A percentile compares a stretch with the other conserved stretches of the same genome.
phyloP scores from a whole-genome alignment of 1,140 invertebrate species.

The Zaprionus kolodkinae region DNA sequence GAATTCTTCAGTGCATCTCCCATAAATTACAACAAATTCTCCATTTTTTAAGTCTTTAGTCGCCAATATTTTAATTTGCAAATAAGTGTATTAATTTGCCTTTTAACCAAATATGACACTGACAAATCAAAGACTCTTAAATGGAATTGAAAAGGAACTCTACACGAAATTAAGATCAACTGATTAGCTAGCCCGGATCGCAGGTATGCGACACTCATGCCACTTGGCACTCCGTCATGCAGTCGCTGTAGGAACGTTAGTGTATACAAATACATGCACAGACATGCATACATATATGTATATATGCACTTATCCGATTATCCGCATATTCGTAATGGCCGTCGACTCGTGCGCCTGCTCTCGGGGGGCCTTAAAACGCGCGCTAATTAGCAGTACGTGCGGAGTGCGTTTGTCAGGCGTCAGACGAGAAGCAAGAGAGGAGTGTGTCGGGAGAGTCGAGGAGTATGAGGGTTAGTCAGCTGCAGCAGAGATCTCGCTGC shows the following conservation, averaged over 20 bases:
- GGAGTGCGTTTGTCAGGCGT: conserved; percentile 73
- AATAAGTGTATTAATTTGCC: not conserved
- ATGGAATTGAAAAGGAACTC: conserved; percentile 1
- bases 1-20: no score
- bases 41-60: no score
- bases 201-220: conserved; percentile 19
- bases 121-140: conserved; percentile 1
- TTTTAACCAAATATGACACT: not conserved
- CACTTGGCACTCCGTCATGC: conserved; percentile 28
- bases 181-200: conserved; percentile 1
- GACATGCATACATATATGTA: not conserved
- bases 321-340: conserved; percentile 26
- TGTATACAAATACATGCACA: not conserved
- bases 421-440: not conserved
- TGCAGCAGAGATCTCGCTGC: conserved; percentile 37
- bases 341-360: conserved; percentile 34
- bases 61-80: not conserved
- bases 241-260: conserved; percentile 12
- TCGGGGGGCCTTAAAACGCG: conserved; percentile 60
- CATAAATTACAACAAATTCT: no score
- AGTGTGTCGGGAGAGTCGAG: not conserved
- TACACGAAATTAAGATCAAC: not conserved
- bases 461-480: conserved; percentile 26
- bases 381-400: conserved; percentile 77
- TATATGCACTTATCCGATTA: not conserved